Base-by-base conservation (phyloP, 2,113 vertebrate species). In the Himantopus leucocephalus region DNA sequence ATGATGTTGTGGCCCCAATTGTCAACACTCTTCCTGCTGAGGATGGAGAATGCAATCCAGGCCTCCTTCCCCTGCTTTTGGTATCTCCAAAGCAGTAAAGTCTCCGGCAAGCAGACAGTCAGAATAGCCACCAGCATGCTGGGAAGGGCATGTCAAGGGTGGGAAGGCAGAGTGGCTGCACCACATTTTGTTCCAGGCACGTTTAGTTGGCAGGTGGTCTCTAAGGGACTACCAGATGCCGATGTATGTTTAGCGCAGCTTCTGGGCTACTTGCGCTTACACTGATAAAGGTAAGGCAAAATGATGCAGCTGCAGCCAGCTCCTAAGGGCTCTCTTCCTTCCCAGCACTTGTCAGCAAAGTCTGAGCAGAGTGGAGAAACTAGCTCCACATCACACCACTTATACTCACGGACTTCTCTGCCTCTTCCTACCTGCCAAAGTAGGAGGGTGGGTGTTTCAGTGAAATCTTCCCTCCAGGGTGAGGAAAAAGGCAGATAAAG, bases 121-220 rank as follows among this genome's bases (percentile, higher is more conserved):
- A 59, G 29, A 71, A 81, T 19, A 82, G 64, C 52, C 70, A 78
- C 39, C 27, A 79, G 27, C 47, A 14, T 53, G 52, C 72, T 0
- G 0, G 53, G 53, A 82, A 73, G 64, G 79, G 39, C 70, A 90
- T 47, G 52, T 68, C 43, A 80, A n/a, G 75, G 59, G 7, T 78
- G 80, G 78, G 81, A 94, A 89, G 75, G 86, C 93, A 93, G 85
- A 97, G 41, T 30, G 53, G 63, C 67, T 68, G 75, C 37, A 79
- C 64, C 35, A 23, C 75, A 48, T 24, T 68, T 74, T 90, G 74
- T 68, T 64, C 27, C 78, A 68, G 64, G 29, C 72, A 75, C 9
- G 2, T 55, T 93, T 82, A 59, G 29, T 34, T 87, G 83, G 60
- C 64, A 73, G 24, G 32, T 63, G 30, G 39, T 78, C 64, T 47